phyloP scores from a whole-genome alignment of 1,140 invertebrate species.

The Ridgeia piscesae region DNA sequence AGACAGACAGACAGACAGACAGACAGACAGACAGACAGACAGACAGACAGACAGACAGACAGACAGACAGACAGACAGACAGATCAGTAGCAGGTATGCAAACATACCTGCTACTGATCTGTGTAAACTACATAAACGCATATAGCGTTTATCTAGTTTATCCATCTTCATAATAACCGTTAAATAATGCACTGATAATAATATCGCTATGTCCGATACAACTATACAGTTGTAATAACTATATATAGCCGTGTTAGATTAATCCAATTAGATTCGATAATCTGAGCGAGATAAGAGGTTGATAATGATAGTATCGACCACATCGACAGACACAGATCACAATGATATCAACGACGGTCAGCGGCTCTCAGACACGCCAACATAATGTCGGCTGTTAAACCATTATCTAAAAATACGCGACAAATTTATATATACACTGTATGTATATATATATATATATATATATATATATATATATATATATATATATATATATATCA shows the following conservation, averaged over 20 bases:
- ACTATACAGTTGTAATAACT: not conserved
- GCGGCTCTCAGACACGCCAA: not conserved
- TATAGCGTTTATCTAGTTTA: not conserved
- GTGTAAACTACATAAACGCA: not conserved
- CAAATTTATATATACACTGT: too few species aligned
- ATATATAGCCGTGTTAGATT: not conserved
- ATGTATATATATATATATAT: not conserved
- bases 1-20: too few species aligned
- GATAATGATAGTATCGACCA: not conserved
- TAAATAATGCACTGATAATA: not conserved
- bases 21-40: too few species aligned
- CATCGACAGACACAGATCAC: not conserved
- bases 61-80: not conserved
- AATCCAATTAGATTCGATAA: slow-evolving; percentile 1
- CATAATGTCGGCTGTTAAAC: not conserved
- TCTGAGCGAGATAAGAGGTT: not conserved
- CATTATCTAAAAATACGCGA: not conserved
- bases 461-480: not conserved
- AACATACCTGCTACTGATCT: too few species aligned
- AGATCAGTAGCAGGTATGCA: not conserved
- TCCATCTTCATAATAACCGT: not conserved
- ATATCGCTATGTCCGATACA: not conserved
- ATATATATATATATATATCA: too few species aligned
- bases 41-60: not conserved
- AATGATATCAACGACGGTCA: not conserved